A percentile compares a stretch with the other conserved stretches of the same genome.
These are phyloP conservation scores for Ennomos quercinarius DNA, from an alignment of 2,888 invertebrate species.

Conservation along the genomic window DNA sequence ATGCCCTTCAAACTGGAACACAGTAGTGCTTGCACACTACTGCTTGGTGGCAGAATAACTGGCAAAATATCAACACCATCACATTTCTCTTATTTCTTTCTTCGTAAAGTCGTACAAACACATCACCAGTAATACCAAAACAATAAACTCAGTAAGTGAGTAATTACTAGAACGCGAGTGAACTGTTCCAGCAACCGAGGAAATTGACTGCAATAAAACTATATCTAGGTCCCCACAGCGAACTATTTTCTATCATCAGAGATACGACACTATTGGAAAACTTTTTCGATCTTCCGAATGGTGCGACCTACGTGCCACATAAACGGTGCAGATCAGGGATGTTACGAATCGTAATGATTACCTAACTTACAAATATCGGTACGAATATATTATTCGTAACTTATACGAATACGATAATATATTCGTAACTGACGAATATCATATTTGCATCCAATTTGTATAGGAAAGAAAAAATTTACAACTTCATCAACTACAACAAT, in stretches of 20 bases:
- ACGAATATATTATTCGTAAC: no score
- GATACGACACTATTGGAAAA: constrained; percentile 77
- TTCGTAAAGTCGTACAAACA: no score
- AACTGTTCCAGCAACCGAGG: constrained; percentile 32
- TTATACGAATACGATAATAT: neutral
- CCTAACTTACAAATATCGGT: no score
- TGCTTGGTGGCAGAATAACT: no score
- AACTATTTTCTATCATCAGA: constrained; percentile 79
- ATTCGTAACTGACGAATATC: neutral
- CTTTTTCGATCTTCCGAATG: constrained; percentile 80
- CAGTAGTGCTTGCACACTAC: no score
- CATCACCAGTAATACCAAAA: neutral
- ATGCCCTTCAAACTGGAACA: no score
- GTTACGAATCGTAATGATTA: neutral
- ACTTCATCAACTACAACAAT: no score
- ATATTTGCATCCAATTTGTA: neutral
- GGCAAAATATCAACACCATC: no score
- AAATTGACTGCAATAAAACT: constrained; percentile 67
- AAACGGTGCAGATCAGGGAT: constrained; percentile 60
- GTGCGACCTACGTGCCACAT: constrained; percentile 74
- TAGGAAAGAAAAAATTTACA: no score
- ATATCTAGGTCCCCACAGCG: constrained; percentile 60
- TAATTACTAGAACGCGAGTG: constrained; percentile 45
- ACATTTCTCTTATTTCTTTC: no score
- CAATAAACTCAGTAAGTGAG: constrained; percentile 31